Base-by-base conservation (phyloP, 2,888 invertebrate genomes). In the Geotrupes spiniger region DNA sequence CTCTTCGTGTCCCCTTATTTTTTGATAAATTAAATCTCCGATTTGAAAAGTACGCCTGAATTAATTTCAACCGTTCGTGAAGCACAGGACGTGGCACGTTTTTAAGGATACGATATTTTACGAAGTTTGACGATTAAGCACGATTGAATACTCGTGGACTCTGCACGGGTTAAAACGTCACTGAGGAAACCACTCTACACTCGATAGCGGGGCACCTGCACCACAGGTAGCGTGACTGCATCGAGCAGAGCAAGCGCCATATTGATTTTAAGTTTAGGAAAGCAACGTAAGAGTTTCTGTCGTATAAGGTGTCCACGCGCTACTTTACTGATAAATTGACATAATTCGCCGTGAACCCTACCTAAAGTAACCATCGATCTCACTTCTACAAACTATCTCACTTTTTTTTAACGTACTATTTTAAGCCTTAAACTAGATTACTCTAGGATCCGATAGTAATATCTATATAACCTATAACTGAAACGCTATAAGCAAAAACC, bases 241-340 rank as follows among this genome's bases (percentile, higher is more conserved):
- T 62, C 56, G 57, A 65, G 68, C 64, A 63, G 71, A 69, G 71
- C 72, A 71, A 62, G 72, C 71, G 71, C 71, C 71, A 71, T 72
- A 73, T 73, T 73, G 73, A 72, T 73, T 73, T 72, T 72, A 71
- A 70, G 60, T 49, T 49, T 45, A 28, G 40, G 44, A 45, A 37
- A 49, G 45, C 49, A 40, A 27, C 40, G 38, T 41, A 49, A 49
- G 44, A 49, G 45, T 49, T 49, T 44, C 40, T 36, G 39, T 59
- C 58, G 58, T 60, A 56, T 54, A 57, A 59, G 58, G 58, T 60
- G 60, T 37, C 42, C 42, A 39, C 33, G 42, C 41, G 53, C 60
- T 59, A 53, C 52, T 52, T 50, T 56, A 54, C 58, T 58, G 56
- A 59, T 60, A 62, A 60, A 63, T 62, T 56, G 55, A 40, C 31